These are phyloP conservation scores for Halictus rubicundus DNA, from an alignment of 1,140 invertebrate species.

Conservation along the genomic window DNA sequence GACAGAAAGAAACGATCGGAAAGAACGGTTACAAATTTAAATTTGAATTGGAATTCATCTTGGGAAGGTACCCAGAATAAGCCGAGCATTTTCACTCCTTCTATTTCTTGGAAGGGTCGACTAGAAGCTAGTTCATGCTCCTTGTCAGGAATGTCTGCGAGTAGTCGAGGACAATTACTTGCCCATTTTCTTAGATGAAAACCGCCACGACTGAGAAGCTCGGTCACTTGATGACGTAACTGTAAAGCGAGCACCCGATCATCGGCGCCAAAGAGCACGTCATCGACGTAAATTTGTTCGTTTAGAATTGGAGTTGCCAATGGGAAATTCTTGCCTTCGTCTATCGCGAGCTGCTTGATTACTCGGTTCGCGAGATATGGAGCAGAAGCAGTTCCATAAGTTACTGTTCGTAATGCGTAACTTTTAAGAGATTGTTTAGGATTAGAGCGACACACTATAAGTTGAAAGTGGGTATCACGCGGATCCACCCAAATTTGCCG, in stretches of 20 bases:
- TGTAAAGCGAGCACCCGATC: not conserved
- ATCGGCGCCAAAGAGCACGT: not conserved
- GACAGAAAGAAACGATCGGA: no score
- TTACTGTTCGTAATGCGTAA: not conserved
- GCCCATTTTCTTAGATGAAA: not conserved
- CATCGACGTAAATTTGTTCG: not conserved
- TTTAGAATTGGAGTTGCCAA: not conserved
- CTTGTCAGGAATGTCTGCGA: not conserved
- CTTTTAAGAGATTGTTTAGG: not conserved
- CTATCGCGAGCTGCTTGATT: not conserved
- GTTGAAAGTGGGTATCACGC: not conserved
- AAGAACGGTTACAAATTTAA: no score
- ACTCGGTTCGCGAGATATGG: not conserved
- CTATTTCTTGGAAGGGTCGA: not conserved
- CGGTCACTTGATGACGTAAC: not conserved
- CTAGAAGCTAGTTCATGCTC: no score
- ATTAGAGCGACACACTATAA: not conserved
- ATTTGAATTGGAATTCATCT: not conserved
- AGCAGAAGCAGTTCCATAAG: not conserved
- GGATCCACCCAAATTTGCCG: not conserved
- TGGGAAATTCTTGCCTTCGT: not conserved
- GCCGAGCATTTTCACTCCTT: not conserved
- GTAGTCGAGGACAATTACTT: not conserved
- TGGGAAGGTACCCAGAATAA: not conserved
- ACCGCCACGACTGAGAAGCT: not conserved